Percentiles rank a stretch among this genome's conserved stretches.
phyloP scores from a whole-genome alignment of 2,797 vertebrate genomes.

The Myotis planiceps region DNA sequence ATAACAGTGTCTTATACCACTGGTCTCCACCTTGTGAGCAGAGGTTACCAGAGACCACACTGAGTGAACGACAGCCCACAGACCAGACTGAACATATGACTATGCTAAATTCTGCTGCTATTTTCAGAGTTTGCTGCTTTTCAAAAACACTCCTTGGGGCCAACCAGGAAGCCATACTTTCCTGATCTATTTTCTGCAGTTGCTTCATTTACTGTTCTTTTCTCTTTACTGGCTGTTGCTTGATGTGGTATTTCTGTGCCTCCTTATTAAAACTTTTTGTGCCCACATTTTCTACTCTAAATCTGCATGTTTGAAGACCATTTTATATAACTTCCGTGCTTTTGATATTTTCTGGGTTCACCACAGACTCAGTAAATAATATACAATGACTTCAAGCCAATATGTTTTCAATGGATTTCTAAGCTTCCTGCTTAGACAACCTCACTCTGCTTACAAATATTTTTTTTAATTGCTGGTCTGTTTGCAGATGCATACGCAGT shows the following conservation, averaged over 20 bases:
- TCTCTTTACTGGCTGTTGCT: neutral
- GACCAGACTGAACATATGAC: neutral
- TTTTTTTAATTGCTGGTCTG: neutral
- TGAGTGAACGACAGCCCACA: neutral
- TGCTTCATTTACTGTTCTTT: neutral
- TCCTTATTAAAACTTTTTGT: neutral
- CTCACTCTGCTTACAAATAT: neutral
- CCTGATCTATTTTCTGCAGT: neutral
- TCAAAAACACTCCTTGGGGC: neutral
- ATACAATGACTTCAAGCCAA: neutral
- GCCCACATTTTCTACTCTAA: neutral
- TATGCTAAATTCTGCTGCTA: neutral
- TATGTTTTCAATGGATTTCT: neutral
- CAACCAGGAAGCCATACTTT: neutral
- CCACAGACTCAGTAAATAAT: neutral
- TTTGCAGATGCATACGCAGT: neutral
- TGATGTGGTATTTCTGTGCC: neutral
- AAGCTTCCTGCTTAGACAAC: neutral
- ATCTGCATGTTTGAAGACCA: neutral
- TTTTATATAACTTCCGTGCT: neutral
- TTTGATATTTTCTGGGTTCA: neutral
- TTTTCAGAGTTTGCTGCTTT: conserved; percentile 42
- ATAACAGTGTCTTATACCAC: neutral
- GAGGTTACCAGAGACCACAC: neutral
- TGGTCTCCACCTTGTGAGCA: neutral